Evolutionary conservation across 2,797 vertebrate genomes (phyloP).

Genomic region (Enteromius fasciolatus): DNA sequence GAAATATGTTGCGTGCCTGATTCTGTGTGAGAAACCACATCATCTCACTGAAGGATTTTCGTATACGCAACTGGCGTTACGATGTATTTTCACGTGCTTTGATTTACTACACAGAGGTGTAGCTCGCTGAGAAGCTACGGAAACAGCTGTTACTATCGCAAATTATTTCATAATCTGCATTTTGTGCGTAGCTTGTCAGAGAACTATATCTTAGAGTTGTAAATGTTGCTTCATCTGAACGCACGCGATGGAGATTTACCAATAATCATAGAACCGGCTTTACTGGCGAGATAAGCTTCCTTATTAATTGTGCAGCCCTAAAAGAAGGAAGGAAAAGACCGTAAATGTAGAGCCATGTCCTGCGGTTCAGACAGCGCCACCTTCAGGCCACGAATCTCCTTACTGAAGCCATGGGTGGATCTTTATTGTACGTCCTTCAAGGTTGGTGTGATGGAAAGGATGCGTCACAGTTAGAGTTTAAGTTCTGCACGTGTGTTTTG

Average conservation of each 20-base stretch:
- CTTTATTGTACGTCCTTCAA: not conserved
- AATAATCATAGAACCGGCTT: not conserved
- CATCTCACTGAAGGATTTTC: not conserved
- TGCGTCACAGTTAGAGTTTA: not conserved
- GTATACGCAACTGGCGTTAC: not conserved
- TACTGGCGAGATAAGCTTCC: not conserved
- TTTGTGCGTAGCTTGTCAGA: not conserved
- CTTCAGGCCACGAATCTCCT: not conserved
- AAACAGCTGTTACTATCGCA: not conserved
- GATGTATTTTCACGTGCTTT: too few relatives aligned
- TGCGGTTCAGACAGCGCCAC: not conserved
- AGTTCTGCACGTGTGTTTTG: not conserved
- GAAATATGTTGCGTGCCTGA: not conserved
- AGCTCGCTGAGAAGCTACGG: not conserved
- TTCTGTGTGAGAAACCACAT: not conserved
- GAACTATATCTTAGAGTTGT: not conserved
- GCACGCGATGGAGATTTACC: not conserved
- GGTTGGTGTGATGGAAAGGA: not conserved
- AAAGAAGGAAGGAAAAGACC: not conserved
- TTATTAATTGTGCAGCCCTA: not conserved
- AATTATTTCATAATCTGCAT: not conserved
- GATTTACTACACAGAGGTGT: not conserved
- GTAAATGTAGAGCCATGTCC: not conserved
- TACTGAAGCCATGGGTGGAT: not conserved
- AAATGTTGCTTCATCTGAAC: not conserved